Percentiles rank a stretch among this genome's conserved stretches.
Conservation (phyloP, 1,140 invertebrate species). For the Semibalanus balanoides region DNA sequence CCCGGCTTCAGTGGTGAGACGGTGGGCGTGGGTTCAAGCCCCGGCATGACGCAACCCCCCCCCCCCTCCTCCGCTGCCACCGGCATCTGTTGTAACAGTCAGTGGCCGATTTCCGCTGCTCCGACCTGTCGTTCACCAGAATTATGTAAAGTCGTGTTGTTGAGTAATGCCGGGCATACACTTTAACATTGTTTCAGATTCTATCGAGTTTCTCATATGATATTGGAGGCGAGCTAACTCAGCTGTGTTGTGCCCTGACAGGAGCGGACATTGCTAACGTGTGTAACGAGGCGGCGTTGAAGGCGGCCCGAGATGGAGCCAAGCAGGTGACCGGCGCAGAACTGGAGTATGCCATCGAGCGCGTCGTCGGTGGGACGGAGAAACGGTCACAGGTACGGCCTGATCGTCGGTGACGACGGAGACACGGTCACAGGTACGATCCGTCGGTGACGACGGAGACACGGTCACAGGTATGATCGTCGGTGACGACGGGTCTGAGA, state of each 20-base stretch:
- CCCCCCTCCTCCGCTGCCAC: too few relatives aligned
- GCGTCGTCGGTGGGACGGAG: slow-evolving; percentile 72
- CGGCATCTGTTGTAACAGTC: too few relatives aligned
- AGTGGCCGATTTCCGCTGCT: too few relatives aligned
- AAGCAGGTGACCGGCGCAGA: slow-evolving; percentile 47
- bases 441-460: neutral
- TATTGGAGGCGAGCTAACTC: too few relatives aligned
- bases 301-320: slow-evolving; percentile 63
- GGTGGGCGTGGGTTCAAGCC: slow-evolving; percentile 27
- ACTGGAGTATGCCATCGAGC: slow-evolving; percentile 76
- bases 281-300: slow-evolving; percentile 83
- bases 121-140: too few relatives aligned
- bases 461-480: neutral
- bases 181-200: too few relatives aligned
- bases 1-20: slow-evolving; percentile 67
- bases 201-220: too few relatives aligned
- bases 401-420: neutral
- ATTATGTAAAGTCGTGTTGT: too few relatives aligned
- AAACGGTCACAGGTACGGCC: slow-evolving; percentile 50
- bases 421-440: neutral
- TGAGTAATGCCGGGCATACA: too few relatives aligned
- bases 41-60: too few relatives aligned
- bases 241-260: slow-evolving; percentile 20
- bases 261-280: slow-evolving; percentile 89
- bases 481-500: neutral